A percentile compares a stretch with the other conserved stretches of the same genome.
phyloP scores from a whole-genome alignment of 2,888 invertebrate genomes.

The Bugula neritina region DNA sequence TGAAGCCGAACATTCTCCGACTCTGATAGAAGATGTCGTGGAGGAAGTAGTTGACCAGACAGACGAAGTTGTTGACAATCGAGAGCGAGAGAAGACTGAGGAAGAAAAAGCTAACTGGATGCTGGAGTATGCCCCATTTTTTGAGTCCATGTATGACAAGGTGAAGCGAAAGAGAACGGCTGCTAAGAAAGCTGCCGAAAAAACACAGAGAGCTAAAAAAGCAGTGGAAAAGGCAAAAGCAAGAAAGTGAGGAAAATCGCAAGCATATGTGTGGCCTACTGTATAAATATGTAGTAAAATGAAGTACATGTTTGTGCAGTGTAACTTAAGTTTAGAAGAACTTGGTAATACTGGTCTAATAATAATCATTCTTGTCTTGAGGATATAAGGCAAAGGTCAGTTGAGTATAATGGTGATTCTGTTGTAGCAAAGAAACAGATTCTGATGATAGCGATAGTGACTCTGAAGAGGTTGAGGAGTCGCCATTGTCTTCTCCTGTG shows the following conservation, averaged over 20 bases:
- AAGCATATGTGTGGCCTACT: too few relatives aligned
- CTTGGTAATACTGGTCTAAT: too few relatives aligned
- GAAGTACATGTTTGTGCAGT: too few relatives aligned
- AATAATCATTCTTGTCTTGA: too few relatives aligned
- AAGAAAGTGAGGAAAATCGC: slow-evolving; percentile 27
- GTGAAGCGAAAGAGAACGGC: slow-evolving; percentile 37
- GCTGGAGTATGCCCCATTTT: slow-evolving; percentile 55
- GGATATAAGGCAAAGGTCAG: too few relatives aligned
- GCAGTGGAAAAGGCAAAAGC: slow-evolving; percentile 51
- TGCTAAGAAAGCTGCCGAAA: slow-evolving; percentile 31
- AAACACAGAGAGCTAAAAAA: slow-evolving; percentile 31
- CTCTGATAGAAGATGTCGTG: neutral
- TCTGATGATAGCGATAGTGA: slow-evolving; percentile 8
- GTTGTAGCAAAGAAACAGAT: neutral
- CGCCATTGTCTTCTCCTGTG: slow-evolving; percentile 9
- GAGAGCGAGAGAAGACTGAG: slow-evolving; percentile 28
- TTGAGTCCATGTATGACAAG: slow-evolving; percentile 93
- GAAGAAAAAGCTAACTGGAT: slow-evolving; percentile 31
- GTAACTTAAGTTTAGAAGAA: too few relatives aligned
- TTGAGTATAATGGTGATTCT: too few relatives aligned
- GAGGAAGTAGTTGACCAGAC: neutral
- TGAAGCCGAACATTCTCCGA: neutral
- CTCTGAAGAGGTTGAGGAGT: neutral
- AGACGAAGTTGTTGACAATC: slow-evolving; percentile 4
- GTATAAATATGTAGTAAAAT: too few relatives aligned